These are phyloP conservation scores for Pelecanus crispus DNA, from an alignment of 2,113 vertebrate genomes.

Conservation along the genomic window DNA sequence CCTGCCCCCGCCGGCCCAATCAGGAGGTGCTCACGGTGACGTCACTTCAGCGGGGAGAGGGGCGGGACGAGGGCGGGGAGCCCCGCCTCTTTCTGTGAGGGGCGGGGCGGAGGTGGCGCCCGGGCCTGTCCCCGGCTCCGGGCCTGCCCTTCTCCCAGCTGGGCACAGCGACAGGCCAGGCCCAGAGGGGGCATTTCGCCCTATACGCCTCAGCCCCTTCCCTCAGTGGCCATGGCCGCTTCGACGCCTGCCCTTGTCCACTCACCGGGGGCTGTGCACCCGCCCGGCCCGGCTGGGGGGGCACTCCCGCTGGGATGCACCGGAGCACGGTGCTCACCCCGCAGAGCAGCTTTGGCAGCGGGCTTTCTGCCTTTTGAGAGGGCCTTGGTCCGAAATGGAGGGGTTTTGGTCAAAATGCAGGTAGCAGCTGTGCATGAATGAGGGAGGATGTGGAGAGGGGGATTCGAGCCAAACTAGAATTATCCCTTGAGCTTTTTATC, in stretches of 20 bases:
- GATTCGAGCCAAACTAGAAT: too few relatives aligned
- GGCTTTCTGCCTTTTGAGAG: neutral
- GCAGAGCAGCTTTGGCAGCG: neutral
- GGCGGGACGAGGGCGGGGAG: too few relatives aligned
- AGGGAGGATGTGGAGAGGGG: neutral
- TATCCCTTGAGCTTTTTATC: neutral
- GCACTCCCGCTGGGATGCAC: too few relatives aligned
- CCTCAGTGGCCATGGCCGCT: neutral
- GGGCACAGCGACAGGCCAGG: neutral
- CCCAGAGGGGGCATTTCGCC: neutral
- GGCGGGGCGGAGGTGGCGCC: neutral
- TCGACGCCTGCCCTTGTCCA: accelerated
- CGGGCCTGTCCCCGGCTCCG: too few relatives aligned
- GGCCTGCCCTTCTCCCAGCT: too few relatives aligned
- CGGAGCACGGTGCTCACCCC: neutral
- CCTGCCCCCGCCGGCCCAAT: neutral
- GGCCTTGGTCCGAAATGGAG: neutral
- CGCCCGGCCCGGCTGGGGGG: neutral
- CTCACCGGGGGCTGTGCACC: too few relatives aligned
- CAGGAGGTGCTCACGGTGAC: neutral
- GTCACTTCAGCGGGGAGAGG: neutral
- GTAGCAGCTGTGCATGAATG: neutral
- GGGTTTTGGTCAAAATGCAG: neutral
- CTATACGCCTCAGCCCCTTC: neutral
- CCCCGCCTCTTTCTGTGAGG: neutral